phyloP scores from a whole-genome alignment of 2,888 invertebrate genomes.

The Macrosoma leucophasiata region DNA sequence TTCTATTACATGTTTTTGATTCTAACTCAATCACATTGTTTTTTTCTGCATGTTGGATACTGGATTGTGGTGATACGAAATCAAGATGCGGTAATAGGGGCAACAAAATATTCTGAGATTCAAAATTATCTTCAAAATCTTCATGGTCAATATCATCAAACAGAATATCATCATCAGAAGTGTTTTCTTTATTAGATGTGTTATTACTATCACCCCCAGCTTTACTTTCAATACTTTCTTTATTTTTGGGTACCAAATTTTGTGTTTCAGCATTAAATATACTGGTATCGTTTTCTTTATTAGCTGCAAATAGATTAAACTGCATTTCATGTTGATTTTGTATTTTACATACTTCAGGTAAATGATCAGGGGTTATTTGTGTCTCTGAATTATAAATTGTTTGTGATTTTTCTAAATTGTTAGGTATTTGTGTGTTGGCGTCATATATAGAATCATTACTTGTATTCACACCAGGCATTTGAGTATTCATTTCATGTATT shows the following conservation, averaged over 20 bases:
- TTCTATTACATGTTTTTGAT: constrained; percentile 26
- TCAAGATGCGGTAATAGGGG: no score
- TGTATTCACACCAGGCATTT: constrained; percentile 33
- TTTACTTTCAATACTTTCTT: constrained; percentile 16
- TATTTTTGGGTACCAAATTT: constrained; percentile 3
- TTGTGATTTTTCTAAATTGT: constrained; percentile 10
- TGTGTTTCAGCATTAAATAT: constrained; percentile 31
- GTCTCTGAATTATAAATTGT: constrained; percentile 26
- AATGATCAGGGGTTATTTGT: constrained; percentile 30
- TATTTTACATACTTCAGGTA: constrained; percentile 43
- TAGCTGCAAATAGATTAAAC: constrained; percentile 38
- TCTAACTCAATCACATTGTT: constrained; percentile 2
- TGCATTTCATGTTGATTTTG: constrained; percentile 43
- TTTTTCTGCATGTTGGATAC: constrained; percentile 3
- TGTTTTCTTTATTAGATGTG: constrained; percentile 27
- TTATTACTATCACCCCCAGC: constrained; percentile 18
- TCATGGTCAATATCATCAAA: constrained; percentile 50
- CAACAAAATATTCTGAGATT: no score
- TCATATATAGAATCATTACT: constrained; percentile 40
- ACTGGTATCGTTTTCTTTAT: constrained; percentile 41
- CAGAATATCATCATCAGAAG: constrained; percentile 47
- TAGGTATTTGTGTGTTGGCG: constrained; percentile 35
- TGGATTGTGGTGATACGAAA: no score
- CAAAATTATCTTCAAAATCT: constrained; percentile 36
- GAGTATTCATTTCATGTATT: constrained; percentile 46